A percentile compares a stretch with the other conserved stretches of the same genome.
phyloP scores from a whole-genome alignment of 2,888 invertebrate genomes.

The Creontiades dilutus region DNA sequence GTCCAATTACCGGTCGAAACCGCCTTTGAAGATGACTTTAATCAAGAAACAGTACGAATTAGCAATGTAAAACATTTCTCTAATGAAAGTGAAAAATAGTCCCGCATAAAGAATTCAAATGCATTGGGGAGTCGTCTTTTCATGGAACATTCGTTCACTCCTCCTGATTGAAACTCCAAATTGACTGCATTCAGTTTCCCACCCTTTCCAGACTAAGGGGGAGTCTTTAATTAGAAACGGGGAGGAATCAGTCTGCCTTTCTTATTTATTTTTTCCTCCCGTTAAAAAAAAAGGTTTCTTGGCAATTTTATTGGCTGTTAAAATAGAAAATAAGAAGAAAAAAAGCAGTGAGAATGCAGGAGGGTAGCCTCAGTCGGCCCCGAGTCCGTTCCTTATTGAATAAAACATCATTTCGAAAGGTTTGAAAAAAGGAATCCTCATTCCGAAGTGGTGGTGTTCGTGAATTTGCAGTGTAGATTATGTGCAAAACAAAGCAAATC shows the following conservation, averaged over 20 bases:
- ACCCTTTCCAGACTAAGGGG: neutral
- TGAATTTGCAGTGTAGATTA: too few relatives aligned
- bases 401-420: constrained; percentile 13
- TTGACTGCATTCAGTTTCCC: constrained; percentile 42
- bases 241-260: constrained; percentile 27
- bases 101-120: neutral
- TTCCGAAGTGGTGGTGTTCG: neutral
- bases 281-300: constrained; percentile 30
- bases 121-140: constrained; percentile 26
- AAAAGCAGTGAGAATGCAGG: neutral
- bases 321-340: neutral
- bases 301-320: constrained; percentile 41
- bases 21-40: constrained; percentile 8
- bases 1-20: neutral
- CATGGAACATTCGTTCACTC: constrained; percentile 2
- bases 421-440: neutral
- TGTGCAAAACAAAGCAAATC: too few relatives aligned
- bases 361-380: neutral
- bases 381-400: neutral
- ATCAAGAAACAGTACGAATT: constrained; percentile 14
- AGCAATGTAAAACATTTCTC: constrained; percentile 8
- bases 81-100: constrained; percentile 2
- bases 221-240: constrained; percentile 37
- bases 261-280: constrained; percentile 39
- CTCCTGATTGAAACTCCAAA: constrained; percentile 40